Evolutionary conservation across 2,113 vertebrate genomes (phyloP), one percentile per base, ranked within the genome.

Genomic region (Bufo gargarizans): DNA sequence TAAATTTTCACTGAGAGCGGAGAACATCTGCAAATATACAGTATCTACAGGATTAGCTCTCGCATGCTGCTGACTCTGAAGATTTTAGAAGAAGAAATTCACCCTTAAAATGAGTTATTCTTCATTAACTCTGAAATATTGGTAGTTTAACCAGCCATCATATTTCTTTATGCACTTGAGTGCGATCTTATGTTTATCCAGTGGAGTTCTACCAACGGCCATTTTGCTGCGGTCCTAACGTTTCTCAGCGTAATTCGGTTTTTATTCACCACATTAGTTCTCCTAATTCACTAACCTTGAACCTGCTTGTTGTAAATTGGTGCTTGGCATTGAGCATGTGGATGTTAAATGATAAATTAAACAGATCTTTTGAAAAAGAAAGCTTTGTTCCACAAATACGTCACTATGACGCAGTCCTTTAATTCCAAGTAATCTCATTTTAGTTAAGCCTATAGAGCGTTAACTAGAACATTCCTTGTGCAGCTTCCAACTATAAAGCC

Each of bases 11-110:
- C 19, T 17, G 59, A 86, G 63, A 47, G 6, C 45, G 22, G 50
- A 55, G 55, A 86, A 86, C 58, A 86, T 77, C 85, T 78, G 76
- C 58, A 65, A 86, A 78, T 86, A 7, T 86, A 65, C 84, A 76
- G 82, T 84, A 71, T 85, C 83, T 72, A 43, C 67, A 33, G 50
- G 69, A 59, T 72, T 74, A 20, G 83, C 43, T 85, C 67, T 58
- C 83, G 45, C 55, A 47, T 74, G 69, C 67, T 76, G 69, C 83
- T 74, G 83, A 85, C 83, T 84, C 82, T 43, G 83, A 85, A 58
- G 53, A 74, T 74, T 84, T 56, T 74, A 56, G 20, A 69, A 65
- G 49, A 67, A 22, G n/a, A 69, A 84, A 65, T 53, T 49, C 49
- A 53, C 63, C 47, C 47, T 84, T 69, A 67, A 84, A 84, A 69